phyloP scores from a whole-genome alignment of 2,888 invertebrate species.

The Reticulitermes lucifugus region DNA sequence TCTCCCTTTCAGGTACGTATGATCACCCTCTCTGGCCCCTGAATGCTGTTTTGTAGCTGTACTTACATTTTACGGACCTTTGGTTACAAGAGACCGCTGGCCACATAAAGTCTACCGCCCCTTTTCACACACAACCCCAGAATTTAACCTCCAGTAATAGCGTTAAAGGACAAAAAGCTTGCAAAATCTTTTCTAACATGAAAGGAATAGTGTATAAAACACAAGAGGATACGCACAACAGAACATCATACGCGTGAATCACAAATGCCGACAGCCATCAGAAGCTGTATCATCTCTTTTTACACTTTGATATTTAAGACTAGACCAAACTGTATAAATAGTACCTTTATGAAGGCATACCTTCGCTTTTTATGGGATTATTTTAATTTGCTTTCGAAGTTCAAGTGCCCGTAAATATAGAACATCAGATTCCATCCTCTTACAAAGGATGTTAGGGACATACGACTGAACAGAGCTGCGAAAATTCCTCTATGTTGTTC shows the following conservation, averaged over 20 bases:
- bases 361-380: neutral
- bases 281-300: neutral
- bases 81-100: neutral
- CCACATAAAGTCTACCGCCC: neutral
- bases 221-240: neutral
- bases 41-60: constrained; percentile 23
- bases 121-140: neutral
- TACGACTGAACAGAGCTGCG: too few relatives aligned
- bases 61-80: constrained; percentile 28
- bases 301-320: neutral
- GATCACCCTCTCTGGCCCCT: neutral
- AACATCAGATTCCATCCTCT: neutral
- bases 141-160: constrained; percentile 17
- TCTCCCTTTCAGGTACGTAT: neutral
- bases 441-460: neutral
- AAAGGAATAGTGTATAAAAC: neutral
- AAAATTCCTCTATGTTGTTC: too few relatives aligned
- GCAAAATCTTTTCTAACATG: neutral
- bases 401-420: neutral
- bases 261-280: neutral
- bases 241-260: neutral
- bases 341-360: neutral
- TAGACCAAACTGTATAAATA: neutral
- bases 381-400: neutral
- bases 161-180: neutral